Conservation (phyloP, 2,888 invertebrate genomes). For the Mythimna impura region DNA sequence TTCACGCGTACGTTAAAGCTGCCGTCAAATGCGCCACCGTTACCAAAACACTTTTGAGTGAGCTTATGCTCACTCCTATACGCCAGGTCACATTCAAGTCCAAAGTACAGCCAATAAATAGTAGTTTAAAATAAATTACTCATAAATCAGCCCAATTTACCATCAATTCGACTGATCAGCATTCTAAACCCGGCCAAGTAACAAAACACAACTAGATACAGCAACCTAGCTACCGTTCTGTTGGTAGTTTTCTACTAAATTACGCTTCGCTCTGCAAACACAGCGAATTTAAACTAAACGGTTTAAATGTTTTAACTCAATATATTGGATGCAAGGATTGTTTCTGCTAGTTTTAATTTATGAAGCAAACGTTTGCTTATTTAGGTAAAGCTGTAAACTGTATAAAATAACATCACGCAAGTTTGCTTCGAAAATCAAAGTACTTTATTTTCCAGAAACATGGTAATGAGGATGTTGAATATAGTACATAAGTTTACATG, state of each 20-base stretch:
- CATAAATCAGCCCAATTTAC: too few relatives aligned
- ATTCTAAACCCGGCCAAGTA: conserved; percentile 17
- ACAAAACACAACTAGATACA: conserved; percentile 19
- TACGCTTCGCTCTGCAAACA: conserved; percentile 58
- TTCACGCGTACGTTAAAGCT: too few relatives aligned
- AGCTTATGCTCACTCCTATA: too few relatives aligned
- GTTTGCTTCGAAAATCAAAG: too few relatives aligned
- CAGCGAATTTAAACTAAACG: conserved; percentile 63
- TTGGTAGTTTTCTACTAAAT: conserved; percentile 63
- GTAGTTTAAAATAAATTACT: too few relatives aligned
- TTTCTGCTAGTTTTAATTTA: conserved; percentile 25
- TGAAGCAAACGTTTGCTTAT: not conserved
- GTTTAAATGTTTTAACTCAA: conserved; percentile 52
- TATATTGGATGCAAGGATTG: conserved; percentile 34
- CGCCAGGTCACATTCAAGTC: too few relatives aligned
- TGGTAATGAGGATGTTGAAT: too few relatives aligned
- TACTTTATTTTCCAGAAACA: too few relatives aligned
- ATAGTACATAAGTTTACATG: too few relatives aligned
- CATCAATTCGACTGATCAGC: not conserved
- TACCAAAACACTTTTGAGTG: too few relatives aligned
- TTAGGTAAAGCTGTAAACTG: not conserved
- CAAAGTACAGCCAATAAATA: too few relatives aligned
- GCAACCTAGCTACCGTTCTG: conserved; percentile 4
- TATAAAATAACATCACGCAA: not conserved
- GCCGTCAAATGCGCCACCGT: too few relatives aligned